Evolutionary conservation across 2,113 vertebrate genomes (phyloP).

Genomic region (Ceratotherium simum): DNA sequence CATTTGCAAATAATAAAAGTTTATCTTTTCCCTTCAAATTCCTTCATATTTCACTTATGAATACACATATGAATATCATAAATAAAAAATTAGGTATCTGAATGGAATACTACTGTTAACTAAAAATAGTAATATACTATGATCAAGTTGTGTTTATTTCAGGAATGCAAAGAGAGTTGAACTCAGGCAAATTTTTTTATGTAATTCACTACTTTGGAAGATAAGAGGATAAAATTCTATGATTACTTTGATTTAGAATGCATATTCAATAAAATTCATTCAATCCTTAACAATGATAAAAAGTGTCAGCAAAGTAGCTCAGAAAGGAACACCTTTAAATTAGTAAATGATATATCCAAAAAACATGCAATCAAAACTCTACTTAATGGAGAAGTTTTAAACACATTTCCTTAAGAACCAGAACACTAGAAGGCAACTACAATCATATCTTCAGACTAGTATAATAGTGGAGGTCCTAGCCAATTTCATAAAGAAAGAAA

Average conservation of each 20-base stretch:
- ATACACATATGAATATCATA: neutral
- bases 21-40: neutral
- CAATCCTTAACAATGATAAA: neutral
- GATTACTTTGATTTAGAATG: conserved; percentile 5
- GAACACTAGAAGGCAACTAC: neutral
- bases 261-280: neutral
- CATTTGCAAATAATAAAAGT: neutral
- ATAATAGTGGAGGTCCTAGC: neutral
- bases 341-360: neutral
- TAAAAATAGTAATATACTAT: conserved; percentile 18
- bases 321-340: neutral
- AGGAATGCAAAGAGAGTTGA: neutral
- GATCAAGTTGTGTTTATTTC: conserved; percentile 17
- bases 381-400: neutral
- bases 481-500: neutral
- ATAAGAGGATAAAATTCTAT: neutral
- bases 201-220: neutral
- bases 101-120: neutral
- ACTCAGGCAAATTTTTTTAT: neutral
- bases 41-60: conserved; percentile 17
- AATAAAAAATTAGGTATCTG: neutral
- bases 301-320: neutral
- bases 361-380: neutral
- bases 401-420: neutral
- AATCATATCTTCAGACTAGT: neutral